Evolutionary conservation across 2,888 invertebrate genomes (phyloP), one percentile per base, ranked within the genome.

Genomic region (Leptinotarsa peninsularis): DNA sequence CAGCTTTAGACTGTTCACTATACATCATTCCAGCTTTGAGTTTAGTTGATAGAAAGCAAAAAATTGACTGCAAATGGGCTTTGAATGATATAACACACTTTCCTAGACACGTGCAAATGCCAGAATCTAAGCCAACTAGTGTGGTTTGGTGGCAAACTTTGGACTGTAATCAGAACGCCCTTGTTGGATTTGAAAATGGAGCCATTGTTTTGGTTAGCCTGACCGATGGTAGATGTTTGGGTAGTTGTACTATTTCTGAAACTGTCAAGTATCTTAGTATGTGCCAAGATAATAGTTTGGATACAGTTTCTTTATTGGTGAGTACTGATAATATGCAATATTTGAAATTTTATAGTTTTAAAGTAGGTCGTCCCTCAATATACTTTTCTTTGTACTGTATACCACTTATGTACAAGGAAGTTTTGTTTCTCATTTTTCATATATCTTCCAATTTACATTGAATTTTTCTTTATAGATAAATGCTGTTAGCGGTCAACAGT

Each of bases 61-160:
- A 87, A 75, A 87, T 90, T 17, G 91, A 92, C 82, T 91, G 90
- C 81, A 90, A 90, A 84, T 92, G 92, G 92, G 89, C 89, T 14
- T 84, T 89, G 43, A 89, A 90, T 80, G 92, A 93, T 86, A 84
- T 91, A 49, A 92, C 92, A 1, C 87, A 88, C 68, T 90, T 91
- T 81, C 87, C 89, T 56, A 88, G 85, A 73, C 86, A 86, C 75
- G 77, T 81, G 43, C 84, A 85, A 81, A 86, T 83, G 17, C 87
- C 87, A 23, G 86, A 87, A 72, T 81, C 84, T 5, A 90, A 89
- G 79, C 93, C 94, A 4, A 89, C 92, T 15, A 91, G 92, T 74
- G 90, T 93, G 7, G 91, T 92, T 15, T 95, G 95, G 94, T 95
- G 95, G 95, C 91, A 94, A 81, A 94, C 94, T 15, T 89, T 92